Percentiles rank a stretch among this genome's conserved stretches.
phyloP scores from a whole-genome alignment of 2,113 vertebrate genomes.

The Haemorhous mexicanus region DNA sequence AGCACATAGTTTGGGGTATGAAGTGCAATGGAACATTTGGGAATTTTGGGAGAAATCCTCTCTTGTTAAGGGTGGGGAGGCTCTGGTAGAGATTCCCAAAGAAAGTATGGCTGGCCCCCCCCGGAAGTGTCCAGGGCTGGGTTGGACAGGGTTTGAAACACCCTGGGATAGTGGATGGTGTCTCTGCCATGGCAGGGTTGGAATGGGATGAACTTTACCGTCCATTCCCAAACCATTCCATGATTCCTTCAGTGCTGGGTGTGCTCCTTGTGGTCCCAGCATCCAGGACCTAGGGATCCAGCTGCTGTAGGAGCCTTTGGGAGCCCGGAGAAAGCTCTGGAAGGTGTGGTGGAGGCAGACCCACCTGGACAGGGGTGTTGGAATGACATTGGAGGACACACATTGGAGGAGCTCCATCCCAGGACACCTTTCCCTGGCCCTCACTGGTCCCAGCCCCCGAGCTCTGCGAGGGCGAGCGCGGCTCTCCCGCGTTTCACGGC shows the following conservation, averaged over 20 bases:
- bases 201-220: neutral
- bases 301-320: neutral
- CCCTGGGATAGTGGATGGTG: rapidly evolving
- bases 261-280: rapidly evolving
- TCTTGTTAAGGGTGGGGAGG: neutral
- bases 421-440: neutral
- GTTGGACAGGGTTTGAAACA: rapidly evolving
- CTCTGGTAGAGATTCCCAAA: neutral
- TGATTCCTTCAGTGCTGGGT: neutral
- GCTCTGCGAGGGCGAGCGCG: neutral
- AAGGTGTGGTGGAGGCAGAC: no score
- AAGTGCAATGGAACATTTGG: neutral
- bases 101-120: neutral
- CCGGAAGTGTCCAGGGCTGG: neutral
- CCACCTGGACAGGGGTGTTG: rapidly evolving
- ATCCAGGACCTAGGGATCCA: rapidly evolving
- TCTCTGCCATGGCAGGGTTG: neutral
- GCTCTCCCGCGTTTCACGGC: neutral
- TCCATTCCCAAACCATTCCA: neutral
- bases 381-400: rapidly evolving
- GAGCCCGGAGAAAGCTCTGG: neutral
- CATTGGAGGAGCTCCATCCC: neutral
- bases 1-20: rapidly evolving
- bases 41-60: neutral
- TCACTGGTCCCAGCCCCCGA: rapidly evolving